phyloP scores from a whole-genome alignment of 2,113 vertebrate species.

The Brachyistius frenatus region DNA sequence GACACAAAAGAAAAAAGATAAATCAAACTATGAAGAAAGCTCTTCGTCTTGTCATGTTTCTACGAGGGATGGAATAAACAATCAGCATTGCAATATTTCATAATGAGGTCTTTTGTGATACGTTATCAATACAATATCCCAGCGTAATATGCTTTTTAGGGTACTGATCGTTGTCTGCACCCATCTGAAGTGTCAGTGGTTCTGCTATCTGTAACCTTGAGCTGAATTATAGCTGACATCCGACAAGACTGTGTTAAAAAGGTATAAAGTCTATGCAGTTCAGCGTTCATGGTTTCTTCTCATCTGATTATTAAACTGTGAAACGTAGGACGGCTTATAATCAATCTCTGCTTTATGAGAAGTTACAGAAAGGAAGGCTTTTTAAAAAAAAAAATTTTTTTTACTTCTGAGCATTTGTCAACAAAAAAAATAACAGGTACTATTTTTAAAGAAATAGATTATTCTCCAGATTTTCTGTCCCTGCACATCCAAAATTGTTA shows the following conservation, averaged over 20 bases:
- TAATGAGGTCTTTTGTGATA: background rate
- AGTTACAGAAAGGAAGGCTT: background rate
- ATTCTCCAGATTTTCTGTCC: background rate
- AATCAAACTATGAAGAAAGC: background rate
- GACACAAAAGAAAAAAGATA: constrained; percentile 1
- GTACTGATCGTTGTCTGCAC: background rate
- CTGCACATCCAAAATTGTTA: background rate
- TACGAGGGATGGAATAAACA: background rate
- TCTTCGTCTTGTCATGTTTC: background rate
- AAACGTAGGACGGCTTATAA: background rate
- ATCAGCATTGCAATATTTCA: constrained; percentile 2
- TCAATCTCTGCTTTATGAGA: background rate
- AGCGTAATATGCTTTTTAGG: too few species aligned
- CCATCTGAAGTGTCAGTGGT: background rate
- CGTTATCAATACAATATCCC: background rate
- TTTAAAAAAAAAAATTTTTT: background rate
- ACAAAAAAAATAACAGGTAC: background rate
- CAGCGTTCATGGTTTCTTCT: background rate
- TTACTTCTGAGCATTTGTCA: background rate
- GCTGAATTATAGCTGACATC: constrained; percentile 8
- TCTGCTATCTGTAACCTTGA: constrained; percentile 13
- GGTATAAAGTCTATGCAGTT: background rate
- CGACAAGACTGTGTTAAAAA: constrained; percentile 19
- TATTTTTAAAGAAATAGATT: background rate
- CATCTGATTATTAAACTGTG: background rate